Conservation (phyloP, 2,113 vertebrate genomes). For the Elanus axillaris region DNA sequence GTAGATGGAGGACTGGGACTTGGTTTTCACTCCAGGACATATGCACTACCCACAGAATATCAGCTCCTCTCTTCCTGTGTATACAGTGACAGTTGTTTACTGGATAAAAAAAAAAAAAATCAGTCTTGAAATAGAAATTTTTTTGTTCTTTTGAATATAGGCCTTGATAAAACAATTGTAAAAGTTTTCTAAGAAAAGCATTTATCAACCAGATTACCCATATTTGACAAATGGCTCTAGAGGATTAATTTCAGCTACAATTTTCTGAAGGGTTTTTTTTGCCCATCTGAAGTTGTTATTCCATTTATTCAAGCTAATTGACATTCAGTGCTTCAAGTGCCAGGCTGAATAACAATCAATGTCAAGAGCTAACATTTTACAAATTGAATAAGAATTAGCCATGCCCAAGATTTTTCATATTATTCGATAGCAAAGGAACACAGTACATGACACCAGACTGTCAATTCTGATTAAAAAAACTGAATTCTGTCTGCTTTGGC, state of each 20-base stretch:
- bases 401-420: background rate
- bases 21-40: background rate
- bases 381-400: background rate
- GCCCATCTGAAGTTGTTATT: background rate
- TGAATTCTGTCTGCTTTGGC: background rate
- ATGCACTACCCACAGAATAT: background rate
- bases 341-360: background rate
- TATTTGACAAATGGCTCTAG: background rate
- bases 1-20: background rate
- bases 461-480: background rate
- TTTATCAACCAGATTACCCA: background rate
- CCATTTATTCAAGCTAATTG: background rate
- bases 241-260: background rate
- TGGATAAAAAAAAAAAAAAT: background rate
- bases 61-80: background rate
- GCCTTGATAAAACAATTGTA: background rate
- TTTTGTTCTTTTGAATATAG: background rate
- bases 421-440: background rate
- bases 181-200: background rate
- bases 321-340: background rate
- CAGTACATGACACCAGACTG: background rate
- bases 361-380: background rate
- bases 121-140: background rate
- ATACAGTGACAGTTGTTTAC: background rate
- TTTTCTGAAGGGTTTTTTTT: background rate